phyloP scores from a whole-genome alignment of 2,888 invertebrate species.

The Campoletis raptor region DNA sequence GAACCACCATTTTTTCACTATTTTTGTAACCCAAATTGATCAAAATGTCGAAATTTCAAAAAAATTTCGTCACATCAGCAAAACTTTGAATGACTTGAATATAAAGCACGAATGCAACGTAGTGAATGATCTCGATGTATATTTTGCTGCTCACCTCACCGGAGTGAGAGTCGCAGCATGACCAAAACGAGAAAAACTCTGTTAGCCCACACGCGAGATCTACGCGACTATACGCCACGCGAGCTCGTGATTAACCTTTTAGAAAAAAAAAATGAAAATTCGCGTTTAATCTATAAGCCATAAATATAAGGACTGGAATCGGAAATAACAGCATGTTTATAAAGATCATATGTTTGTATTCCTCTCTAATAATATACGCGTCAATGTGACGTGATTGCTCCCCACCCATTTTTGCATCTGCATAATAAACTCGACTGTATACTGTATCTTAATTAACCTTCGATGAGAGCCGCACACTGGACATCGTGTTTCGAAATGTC shows the following conservation, averaged over 20 bases:
- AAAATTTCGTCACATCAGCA: constrained; percentile 10
- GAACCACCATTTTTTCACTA: constrained; percentile 46
- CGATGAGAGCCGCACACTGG: neutral
- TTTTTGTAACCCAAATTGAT: neutral
- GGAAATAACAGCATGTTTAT: constrained; percentile 30
- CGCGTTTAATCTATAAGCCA: constrained; percentile 56
- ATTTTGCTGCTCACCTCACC: constrained; percentile 33
- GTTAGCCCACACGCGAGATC: constrained; percentile 48
- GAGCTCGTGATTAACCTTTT: constrained; percentile 31
- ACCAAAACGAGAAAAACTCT: constrained; percentile 44
- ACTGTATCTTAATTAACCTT: constrained; percentile 11
- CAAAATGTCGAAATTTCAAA: neutral
- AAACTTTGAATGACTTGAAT: constrained; percentile 27
- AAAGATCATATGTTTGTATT: constrained; percentile 26
- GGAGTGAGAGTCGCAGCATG: constrained; percentile 39
- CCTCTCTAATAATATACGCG: neutral
- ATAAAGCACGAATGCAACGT: constrained; percentile 4
- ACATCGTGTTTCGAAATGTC: neutral
- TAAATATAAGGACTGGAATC: constrained; percentile 57
- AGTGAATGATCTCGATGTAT: constrained; percentile 43
- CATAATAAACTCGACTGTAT: neutral
- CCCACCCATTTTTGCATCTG: constrained; percentile 34
- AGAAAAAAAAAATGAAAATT: constrained; percentile 53
- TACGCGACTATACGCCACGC: constrained; percentile 9
- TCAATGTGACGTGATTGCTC: constrained; percentile 23